Conservation (phyloP, 1,140 invertebrate genomes). For the Drosophila orosa region DNA sequence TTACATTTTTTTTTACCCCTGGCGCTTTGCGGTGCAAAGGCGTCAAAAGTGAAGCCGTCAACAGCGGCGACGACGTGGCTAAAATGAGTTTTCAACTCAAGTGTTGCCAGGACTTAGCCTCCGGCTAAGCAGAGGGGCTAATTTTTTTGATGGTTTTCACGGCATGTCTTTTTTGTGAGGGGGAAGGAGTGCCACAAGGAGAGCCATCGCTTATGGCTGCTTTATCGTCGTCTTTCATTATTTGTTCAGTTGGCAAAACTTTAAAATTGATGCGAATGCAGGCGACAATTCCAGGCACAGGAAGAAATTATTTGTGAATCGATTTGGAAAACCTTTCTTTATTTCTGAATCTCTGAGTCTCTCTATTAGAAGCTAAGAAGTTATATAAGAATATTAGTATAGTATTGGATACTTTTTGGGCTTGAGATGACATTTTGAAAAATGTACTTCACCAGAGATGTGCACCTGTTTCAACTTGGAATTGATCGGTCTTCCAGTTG, state of each 20-base stretch:
- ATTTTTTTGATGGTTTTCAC: slow-evolving; percentile 69
- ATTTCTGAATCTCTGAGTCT: too few species aligned
- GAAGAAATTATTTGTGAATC: neutral
- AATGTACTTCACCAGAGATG: neutral
- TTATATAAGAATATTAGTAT: neutral
- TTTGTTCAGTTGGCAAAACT: slow-evolving; percentile 30
- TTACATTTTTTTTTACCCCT: slow-evolving; percentile 23
- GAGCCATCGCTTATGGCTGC: neutral
- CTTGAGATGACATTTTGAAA: neutral
- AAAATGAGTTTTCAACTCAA: slow-evolving; percentile 66
- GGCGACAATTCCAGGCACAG: neutral
- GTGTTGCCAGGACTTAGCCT: slow-evolving; percentile 47
- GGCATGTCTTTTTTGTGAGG: slow-evolving; percentile 27
- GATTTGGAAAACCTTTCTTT: neutral
- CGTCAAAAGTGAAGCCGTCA: slow-evolving; percentile 49
- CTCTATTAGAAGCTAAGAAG: neutral
- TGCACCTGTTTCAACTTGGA: slow-evolving; percentile 5
- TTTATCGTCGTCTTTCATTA: slow-evolving; percentile 1
- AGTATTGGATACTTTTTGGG: neutral
- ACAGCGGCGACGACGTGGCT: slow-evolving; percentile 24
- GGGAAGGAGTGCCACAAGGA: neutral
- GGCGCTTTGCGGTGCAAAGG: slow-evolving; percentile 38
- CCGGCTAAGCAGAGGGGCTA: slow-evolving; percentile 46
- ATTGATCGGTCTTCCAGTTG: slow-evolving; percentile 39
- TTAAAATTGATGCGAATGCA: slow-evolving; percentile 15